A percentile compares a stretch with the other conserved stretches of the same genome.
Conservation (phyloP, 2,113 vertebrate genomes). For the Phrynocephalus versicolor region DNA sequence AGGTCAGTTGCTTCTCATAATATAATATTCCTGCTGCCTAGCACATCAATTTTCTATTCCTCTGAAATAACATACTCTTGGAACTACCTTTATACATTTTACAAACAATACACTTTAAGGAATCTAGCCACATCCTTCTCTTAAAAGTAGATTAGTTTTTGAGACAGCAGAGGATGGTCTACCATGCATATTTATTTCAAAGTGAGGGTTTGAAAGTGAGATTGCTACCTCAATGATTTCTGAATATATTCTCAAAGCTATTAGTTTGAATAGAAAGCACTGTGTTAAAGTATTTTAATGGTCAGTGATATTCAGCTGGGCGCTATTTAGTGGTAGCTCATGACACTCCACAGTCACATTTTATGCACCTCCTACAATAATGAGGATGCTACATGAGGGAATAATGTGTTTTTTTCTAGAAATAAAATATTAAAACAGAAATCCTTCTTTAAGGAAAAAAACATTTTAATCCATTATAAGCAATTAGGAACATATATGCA, state of each 20-base stretch:
- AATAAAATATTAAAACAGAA: background rate
- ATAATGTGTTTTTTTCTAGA: background rate
- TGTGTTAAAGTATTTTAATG: no score
- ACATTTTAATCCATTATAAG: background rate
- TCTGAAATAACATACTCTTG: background rate
- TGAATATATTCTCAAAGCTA: no score
- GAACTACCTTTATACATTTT: background rate
- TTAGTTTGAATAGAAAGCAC: no score
- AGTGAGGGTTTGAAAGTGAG: no score
- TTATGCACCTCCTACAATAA: background rate
- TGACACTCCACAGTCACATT: background rate
- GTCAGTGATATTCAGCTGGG: background rate
- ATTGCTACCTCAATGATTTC: no score
- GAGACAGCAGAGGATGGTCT: conserved; percentile 3
- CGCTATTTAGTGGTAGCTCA: no score
- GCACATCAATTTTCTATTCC: background rate
- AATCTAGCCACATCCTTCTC: no score
- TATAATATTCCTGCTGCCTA: background rate
- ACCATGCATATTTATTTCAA: no score
- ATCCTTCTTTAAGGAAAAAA: background rate
- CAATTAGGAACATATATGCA: background rate
- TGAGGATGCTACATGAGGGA: background rate
- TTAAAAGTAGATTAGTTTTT: conserved; percentile 9
- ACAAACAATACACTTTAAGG: background rate
- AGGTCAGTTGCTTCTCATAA: conserved; percentile 9